These are phyloP conservation scores for Solenopsis invicta DNA, from an alignment of 1,140 invertebrate species.

Conservation along the genomic window DNA sequence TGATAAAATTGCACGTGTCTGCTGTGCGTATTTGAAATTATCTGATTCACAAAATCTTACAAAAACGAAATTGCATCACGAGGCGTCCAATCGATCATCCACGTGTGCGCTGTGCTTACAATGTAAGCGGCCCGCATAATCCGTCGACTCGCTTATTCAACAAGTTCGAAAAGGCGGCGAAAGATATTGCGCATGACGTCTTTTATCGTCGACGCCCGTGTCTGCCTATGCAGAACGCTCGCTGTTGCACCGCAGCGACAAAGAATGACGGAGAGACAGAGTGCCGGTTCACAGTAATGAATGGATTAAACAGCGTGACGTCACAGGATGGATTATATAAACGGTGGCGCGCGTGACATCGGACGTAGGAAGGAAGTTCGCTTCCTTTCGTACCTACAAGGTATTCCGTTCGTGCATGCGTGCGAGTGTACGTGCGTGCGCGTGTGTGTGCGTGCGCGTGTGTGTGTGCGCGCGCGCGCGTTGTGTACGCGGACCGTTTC, in stretches of 20 bases:
- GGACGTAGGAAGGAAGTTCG: constrained; percentile 81
- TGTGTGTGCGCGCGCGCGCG: constrained; percentile 27
- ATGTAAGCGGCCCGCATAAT: not conserved
- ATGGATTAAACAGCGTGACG: constrained; percentile 82
- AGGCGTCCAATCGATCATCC: not conserved
- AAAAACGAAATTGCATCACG: not conserved
- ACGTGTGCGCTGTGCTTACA: not conserved
- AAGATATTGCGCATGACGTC: not conserved
- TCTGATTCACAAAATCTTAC: not conserved
- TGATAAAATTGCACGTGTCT: not conserved
- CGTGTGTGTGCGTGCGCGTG: not conserved
- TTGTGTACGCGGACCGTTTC: constrained; percentile 61
- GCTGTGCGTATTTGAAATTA: not conserved
- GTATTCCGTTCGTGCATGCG: constrained; percentile 66
- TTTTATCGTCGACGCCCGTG: constrained; percentile 3
- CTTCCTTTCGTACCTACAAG: constrained; percentile 82
- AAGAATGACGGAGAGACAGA: constrained; percentile 55
- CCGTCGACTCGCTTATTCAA: constrained; percentile 1
- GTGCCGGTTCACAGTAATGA: constrained; percentile 73
- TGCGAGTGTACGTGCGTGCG: not conserved
- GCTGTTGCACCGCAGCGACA: not conserved
- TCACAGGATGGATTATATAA: constrained; percentile 83
- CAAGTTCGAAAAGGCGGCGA: not conserved
- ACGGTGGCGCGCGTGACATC: constrained; percentile 80
- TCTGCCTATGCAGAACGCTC: constrained; percentile 3